Percentiles rank a stretch among this genome's conserved stretches.
phyloP scores from a whole-genome alignment of 1,140 invertebrate genomes.

The Drosophila yakuba region DNA sequence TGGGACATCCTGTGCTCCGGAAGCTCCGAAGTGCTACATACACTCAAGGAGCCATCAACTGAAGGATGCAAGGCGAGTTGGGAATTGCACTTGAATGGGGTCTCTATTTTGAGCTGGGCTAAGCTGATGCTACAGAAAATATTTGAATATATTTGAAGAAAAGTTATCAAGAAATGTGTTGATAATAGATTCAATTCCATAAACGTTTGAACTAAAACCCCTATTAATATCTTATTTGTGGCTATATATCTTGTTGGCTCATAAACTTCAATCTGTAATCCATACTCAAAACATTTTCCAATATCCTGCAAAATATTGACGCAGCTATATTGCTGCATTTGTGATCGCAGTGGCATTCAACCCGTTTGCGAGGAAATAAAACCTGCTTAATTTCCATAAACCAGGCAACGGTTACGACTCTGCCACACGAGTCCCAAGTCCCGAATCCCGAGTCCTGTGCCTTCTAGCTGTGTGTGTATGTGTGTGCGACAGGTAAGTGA shows the following conservation, averaged over 20 bases:
- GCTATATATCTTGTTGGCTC: background rate
- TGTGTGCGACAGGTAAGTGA: conserved; percentile 72
- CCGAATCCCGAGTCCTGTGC: background rate
- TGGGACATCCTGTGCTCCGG: conserved; percentile 13
- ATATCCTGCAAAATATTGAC: background rate
- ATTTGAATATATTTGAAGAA: background rate
- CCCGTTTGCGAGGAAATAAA: conserved; percentile 27
- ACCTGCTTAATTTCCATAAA: conserved; percentile 71
- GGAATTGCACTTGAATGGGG: conserved; percentile 9
- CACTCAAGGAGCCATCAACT: conserved; percentile 25
- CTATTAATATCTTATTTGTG: too few relatives aligned
- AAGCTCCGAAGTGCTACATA: conserved; percentile 32
- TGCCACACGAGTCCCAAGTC: background rate
- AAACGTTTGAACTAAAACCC: too few relatives aligned
- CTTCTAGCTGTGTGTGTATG: conserved; percentile 10
- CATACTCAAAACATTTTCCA: too few relatives aligned
- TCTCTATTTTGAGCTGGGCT: background rate
- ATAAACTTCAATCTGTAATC: background rate
- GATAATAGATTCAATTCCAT: too few relatives aligned
- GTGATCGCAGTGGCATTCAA: conserved; percentile 13
- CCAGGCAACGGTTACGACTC: conserved; percentile 57
- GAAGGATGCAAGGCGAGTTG: background rate
- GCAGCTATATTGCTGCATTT: conserved; percentile 8
- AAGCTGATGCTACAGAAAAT: background rate
- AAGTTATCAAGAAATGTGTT: background rate